A percentile compares a stretch with the other conserved stretches of the same genome.
Evolutionary conservation across 1,140 invertebrate species (phyloP).

Genomic region (Drosophila littoralis): DNA sequence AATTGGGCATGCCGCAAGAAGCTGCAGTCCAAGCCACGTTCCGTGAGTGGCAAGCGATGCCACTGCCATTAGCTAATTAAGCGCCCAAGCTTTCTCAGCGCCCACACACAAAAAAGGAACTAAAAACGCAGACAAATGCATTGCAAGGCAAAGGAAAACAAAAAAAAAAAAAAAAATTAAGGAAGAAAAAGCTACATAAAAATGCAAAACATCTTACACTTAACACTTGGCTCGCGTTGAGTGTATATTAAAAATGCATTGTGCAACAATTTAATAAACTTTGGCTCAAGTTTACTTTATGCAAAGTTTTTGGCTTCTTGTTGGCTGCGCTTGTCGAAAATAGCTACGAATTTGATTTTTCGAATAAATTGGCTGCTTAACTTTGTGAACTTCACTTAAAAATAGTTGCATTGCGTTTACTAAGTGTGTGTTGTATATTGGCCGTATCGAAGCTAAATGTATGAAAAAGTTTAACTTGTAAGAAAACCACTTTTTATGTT

Average conservation of each 20-base stretch:
- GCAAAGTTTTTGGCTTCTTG: slow-evolving; percentile 3
- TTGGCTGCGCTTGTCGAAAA: neutral
- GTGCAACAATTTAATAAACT: slow-evolving; percentile 19
- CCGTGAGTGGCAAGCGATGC: slow-evolving; percentile 43
- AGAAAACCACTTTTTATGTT: too few species aligned
- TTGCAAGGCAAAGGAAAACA: slow-evolving; percentile 11
- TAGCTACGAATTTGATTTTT: neutral
- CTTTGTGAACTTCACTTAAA: neutral
- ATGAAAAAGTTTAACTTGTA: too few species aligned
- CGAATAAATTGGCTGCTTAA: neutral
- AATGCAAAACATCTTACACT: slow-evolving; percentile 17
- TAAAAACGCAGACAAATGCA: slow-evolving; percentile 46
- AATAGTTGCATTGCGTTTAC: neutral
- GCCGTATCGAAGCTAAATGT: too few species aligned
- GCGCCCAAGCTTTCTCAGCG: slow-evolving; percentile 22
- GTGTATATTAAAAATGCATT: slow-evolving; percentile 17
- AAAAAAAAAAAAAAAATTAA: slow-evolving; percentile 16
- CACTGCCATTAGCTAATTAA: slow-evolving; percentile 72
- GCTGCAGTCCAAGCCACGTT: slow-evolving; percentile 46
- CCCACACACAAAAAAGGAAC: slow-evolving; percentile 7
- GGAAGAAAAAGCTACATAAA: slow-evolving; percentile 15
- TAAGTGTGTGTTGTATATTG: neutral
- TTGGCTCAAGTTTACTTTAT: neutral
- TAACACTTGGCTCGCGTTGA: slow-evolving; percentile 14
- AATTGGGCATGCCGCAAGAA: slow-evolving; percentile 56